A percentile compares a stretch with the other conserved stretches of the same genome.
phyloP scores from a whole-genome alignment of 2,113 vertebrate species.

The Perca flavescens region DNA sequence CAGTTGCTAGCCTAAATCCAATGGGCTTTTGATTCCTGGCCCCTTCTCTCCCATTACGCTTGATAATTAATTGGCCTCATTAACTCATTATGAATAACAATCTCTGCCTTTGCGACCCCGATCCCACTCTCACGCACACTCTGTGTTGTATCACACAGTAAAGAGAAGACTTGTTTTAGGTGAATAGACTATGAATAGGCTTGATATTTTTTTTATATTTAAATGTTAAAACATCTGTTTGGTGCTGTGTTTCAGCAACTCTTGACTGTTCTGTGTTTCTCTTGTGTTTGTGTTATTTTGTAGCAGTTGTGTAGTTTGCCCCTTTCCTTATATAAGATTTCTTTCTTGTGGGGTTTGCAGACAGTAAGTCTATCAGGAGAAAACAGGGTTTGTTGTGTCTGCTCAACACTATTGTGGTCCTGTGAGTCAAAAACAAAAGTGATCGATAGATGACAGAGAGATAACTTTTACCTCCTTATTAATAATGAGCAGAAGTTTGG shows the following conservation, averaged over 20 bases:
- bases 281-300: neutral
- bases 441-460: neutral
- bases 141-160: neutral
- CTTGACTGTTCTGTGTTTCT: too few relatives aligned
- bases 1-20: conserved; percentile 18
- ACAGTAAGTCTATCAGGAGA: neutral
- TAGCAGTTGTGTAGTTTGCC: neutral
- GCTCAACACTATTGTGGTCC: too few relatives aligned
- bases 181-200: neutral
- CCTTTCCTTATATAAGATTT: neutral
- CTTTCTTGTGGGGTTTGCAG: too few relatives aligned
- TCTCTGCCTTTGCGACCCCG: conserved; percentile 10
- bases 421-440: too few relatives aligned
- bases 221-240: neutral
- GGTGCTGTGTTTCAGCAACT: neutral
- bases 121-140: conserved; percentile 6
- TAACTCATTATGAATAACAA: conserved; percentile 48
- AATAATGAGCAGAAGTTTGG: neutral
- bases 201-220: neutral
- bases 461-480: neutral
- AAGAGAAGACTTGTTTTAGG: neutral
- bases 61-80: conserved; percentile 60
- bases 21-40: neutral
- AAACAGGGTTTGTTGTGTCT: neutral
- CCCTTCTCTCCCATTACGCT: neutral